Percentiles rank a stretch among this genome's conserved stretches.
Conservation (phyloP, 2,888 invertebrate species). For the Steromphala cineraria region DNA sequence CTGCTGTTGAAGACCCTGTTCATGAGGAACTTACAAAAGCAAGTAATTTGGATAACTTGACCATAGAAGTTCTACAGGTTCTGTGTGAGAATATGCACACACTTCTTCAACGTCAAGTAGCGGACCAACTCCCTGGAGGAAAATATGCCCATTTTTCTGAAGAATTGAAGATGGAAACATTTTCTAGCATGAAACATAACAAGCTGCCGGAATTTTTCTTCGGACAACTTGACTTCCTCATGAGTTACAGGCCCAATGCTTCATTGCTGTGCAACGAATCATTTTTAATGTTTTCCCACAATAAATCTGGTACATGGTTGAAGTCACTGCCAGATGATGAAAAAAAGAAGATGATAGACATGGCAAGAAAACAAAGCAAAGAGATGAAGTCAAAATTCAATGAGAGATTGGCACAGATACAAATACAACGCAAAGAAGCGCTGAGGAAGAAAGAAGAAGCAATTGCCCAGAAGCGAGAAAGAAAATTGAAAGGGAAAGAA, state of each 20-base stretch:
- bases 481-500: conserved; percentile 23
- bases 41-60: background rate
- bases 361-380: background rate
- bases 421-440: background rate
- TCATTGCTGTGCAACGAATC: conserved; percentile 23
- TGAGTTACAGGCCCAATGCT: conserved; percentile 24
- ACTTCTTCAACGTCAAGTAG: background rate
- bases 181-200: conserved; percentile 19
- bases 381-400: conserved; percentile 20
- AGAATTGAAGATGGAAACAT: background rate
- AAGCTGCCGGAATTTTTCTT: conserved; percentile 24
- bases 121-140: conserved; percentile 32
- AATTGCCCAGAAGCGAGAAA: conserved; percentile 16
- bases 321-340: background rate
- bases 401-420: conserved; percentile 13
- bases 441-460: conserved; percentile 14
- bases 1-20: no score
- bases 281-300: conserved; percentile 14
- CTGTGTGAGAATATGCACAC: background rate
- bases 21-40: no score
- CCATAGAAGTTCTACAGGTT: background rate
- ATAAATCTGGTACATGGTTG: conserved; percentile 25
- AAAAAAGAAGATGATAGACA: background rate
- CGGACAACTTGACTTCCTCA: conserved; percentile 21
- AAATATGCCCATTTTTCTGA: conserved; percentile 23